Evolutionary conservation across 2,888 invertebrate species (phyloP).

Genomic region (Eretmocerus hayati): DNA sequence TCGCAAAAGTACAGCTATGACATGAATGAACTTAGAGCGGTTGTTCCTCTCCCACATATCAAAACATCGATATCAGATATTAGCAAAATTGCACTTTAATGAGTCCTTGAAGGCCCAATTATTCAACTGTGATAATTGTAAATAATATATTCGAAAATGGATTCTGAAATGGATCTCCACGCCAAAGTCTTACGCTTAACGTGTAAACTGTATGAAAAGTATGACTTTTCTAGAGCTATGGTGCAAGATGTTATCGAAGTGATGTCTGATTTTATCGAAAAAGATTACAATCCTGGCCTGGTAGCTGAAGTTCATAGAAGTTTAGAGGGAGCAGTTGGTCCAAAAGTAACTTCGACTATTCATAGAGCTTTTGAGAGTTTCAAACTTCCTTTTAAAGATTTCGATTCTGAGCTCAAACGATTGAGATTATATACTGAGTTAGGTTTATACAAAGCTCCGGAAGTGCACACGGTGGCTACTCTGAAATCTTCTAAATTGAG

Average conservation of each 20-base stretch:
- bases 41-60: too few relatives aligned
- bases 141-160: too few relatives aligned
- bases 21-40: too few relatives aligned
- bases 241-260: background rate
- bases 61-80: too few relatives aligned
- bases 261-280: background rate
- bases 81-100: too few relatives aligned
- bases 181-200: background rate
- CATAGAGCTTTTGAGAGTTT: background rate
- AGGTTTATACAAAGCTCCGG: background rate
- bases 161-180: background rate
- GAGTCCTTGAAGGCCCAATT: background rate
- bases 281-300: background rate
- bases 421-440: background rate
- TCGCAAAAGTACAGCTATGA: too few relatives aligned
- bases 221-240: background rate
- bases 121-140: background rate
- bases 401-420: slow-evolving; percentile 1
- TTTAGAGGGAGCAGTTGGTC: background rate
- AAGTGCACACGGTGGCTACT: background rate
- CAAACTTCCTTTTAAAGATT: background rate
- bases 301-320: background rate
- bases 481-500: background rate
- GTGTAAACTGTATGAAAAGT: background rate
- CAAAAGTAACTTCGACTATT: background rate